Evolutionary conservation across 2,113 vertebrate species (phyloP), one percentile per base, ranked within the genome.

Genomic region (Delphinus delphis): DNA sequence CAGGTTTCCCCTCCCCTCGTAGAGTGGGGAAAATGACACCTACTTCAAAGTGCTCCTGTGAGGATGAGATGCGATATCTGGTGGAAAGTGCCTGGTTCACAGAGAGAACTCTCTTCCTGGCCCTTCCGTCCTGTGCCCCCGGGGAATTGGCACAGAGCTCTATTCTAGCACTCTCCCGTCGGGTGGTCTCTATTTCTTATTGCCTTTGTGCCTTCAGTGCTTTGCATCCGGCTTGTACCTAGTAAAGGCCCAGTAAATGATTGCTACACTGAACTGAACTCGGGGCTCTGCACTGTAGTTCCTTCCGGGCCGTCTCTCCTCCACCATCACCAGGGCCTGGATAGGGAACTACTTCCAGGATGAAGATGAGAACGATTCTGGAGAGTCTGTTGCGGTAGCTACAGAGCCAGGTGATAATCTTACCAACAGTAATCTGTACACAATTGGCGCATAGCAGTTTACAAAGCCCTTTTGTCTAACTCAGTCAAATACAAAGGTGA

Each of bases 401-500:
- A 60, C 15, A 13, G n/a, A 33, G 23, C 74, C 17, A n/a, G 76
- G 76, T 26, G n/a, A 67, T 14, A 53, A 28, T 18, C 25, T 12
- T 0, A 33, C n/a, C 18, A 36, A 15, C 9, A 36, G 55, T 15
- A 23, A 63, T 41, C 31, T 5, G 36, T 17, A 38, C 21, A 31
- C 8, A 25, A 2, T n/a, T 3, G 3, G 47, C 38, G 4, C 4
- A 1, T 10, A 68, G 47, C 23, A 25, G n/a, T 18, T 76, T 31
- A 63, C 68, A 68, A 41, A 92, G 76, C 15, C 44, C 44, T 88
- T 88, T 77, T 79, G 53, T 87, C 71, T 55, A 85, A 79, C 53
- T 53, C 62, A 70, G 67, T 86, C 93, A 38, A 11, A 17, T 50
- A 68, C 63, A n/a, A 74, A 47, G 33, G 36, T 47, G 25, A 41